Base-by-base conservation (phyloP, 2,113 vertebrate genomes). In the Maccullochella peelii region DNA sequence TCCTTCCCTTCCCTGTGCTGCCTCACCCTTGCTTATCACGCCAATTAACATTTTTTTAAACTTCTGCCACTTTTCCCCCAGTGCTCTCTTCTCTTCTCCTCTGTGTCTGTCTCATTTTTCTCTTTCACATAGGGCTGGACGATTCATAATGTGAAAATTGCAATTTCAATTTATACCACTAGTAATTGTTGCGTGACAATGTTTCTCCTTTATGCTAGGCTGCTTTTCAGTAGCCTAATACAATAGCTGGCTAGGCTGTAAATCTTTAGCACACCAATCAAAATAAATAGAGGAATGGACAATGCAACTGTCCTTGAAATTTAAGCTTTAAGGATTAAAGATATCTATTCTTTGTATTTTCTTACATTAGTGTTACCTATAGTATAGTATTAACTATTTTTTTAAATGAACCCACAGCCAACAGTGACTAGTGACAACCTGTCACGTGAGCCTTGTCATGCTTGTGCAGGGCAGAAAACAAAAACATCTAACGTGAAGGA, bases 1-100 rank as follows among this genome's bases (percentile, higher is more conserved):
- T 93, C 92, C 91, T 93, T 93, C 93, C 92, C 85, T 91, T 93
- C 82, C 69, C 76, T 74, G 72, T 57, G 73, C 82, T 71, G 92
- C 91, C 91, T 94, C 91, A 93, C 93, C 93, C 90, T 90, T 74
- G 87, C 92, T 94, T 93, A 94, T 94, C 91, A 89, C 80, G 79
- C 78, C 89, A 91, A 93, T 93, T 93, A 92, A 90, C 91, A 93
- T 93, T 91, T 93, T 90, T 89, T 33, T 33, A 33, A 89, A 88
- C 83, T 85, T 84, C 67, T 87, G 80, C 89, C 84, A 73, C 82
- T 88, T 88, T 86, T 65, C 73, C 80, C 54, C 74, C 79, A 42
- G 68, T 52, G 59, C 79, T 55, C 66, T 87, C 49, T 72, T 69
- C 54, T 73, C 65, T 33, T 2, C 3, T 3, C 3, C 33, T 74